Base-by-base conservation (phyloP, 2,797 vertebrate genomes). In the Picus viridis region DNA sequence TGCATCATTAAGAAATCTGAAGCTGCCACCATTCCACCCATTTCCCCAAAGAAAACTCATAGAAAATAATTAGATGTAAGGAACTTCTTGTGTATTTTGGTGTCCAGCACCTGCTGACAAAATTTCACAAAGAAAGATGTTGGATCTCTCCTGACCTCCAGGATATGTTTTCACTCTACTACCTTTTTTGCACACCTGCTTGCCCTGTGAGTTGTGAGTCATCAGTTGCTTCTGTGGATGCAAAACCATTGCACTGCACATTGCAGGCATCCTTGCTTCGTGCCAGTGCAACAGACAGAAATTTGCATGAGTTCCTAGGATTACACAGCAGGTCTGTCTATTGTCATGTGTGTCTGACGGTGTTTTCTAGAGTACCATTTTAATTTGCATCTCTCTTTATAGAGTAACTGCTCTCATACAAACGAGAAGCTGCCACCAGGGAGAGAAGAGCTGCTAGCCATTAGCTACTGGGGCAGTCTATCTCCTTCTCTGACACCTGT, bases 201-300 rank as follows among this genome's bases (percentile, higher is more conserved):
- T 74, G 59, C 45, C 45, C 68, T 34, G 24, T 30, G 70, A 64
- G 19, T 71, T 7, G 3, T 59, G 78, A 58, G 84, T 58, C 9
- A 7, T 5, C 1, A 3, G 41, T 49, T 64, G 24, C 32, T 92
- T 79, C 27, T 88, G 65, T 80, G 86, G 84, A 61, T 68, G 70
- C 17, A 61, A 34, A 81, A 15, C 54, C 3, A 0, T 2, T 34
- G 61, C 71, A 36, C 9, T 2, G 3, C 23, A 23, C 19, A 6
- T 53, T 63, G 8, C 73, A 73, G 47, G 51, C 62, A 16, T 6
- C n/a, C 53, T 26, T 53, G 26, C 15, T 43, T 34, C 6, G 1
- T 47, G 83, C 7, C 39, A 54, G 30, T 67, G 61, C 57, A 51
- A 64, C 22, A 73, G n/a, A 13, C 39, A 12, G 77, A 53, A 30